phyloP scores from a whole-genome alignment of 1,140 invertebrate genomes.

The Heliconius congener region DNA sequence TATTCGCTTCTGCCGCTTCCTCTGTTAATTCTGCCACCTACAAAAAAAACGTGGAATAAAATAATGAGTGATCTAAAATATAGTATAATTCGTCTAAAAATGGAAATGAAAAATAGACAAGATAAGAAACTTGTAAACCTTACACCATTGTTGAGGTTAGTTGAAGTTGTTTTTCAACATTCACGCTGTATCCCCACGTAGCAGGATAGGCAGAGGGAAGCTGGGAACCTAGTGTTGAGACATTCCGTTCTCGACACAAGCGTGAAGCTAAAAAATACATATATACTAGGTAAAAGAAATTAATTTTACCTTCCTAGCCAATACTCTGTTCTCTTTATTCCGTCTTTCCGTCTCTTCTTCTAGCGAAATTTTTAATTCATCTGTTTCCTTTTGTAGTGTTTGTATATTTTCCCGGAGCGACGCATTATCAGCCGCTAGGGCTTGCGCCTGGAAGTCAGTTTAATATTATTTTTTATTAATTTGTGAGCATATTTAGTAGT shows the following conservation, averaged over 20 bases:
- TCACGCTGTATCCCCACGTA: too few relatives aligned
- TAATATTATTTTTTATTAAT: not conserved
- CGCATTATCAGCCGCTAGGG: constrained; percentile 65
- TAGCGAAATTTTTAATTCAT: constrained; percentile 39
- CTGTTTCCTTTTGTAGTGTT: constrained; percentile 44
- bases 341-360: constrained; percentile 50
- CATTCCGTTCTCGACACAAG: too few relatives aligned
- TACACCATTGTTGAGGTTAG: too few relatives aligned
- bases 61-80: too few relatives aligned
- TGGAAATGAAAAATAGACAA: too few relatives aligned
- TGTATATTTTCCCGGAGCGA: constrained; percentile 59
- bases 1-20: constrained; percentile 59
- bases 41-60: constrained; percentile 8
- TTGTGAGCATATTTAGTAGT: not conserved
- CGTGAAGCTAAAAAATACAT: too few relatives aligned
- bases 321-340: constrained; percentile 60
- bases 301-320: constrained; percentile 59
- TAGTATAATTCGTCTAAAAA: too few relatives aligned
- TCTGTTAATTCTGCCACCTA: constrained; percentile 67
- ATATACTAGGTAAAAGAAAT: too few relatives aligned
- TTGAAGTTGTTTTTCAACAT: too few relatives aligned
- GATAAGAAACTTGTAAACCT: too few relatives aligned
- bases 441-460: constrained; percentile 57
- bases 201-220: too few relatives aligned
- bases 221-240: too few relatives aligned